A percentile compares a stretch with the other conserved stretches of the same genome.
phyloP scores from a whole-genome alignment of 2,888 invertebrate species.

The Chorisops tibialis region DNA sequence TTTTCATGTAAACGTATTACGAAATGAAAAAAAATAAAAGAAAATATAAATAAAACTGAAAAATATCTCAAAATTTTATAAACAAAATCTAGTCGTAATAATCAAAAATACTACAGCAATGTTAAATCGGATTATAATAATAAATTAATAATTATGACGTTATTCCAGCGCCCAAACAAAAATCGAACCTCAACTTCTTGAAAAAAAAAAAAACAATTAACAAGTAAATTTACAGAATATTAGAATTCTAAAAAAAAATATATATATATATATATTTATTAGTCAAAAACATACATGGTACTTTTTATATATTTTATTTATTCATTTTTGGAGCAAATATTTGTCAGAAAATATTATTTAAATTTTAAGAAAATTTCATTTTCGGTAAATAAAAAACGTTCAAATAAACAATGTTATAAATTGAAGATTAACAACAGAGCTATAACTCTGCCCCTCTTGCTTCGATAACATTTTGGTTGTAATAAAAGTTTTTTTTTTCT shows the following conservation, averaged over 20 bases:
- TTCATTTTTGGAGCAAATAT: conserved; percentile 6
- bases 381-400: conserved; percentile 32
- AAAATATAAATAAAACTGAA: conserved; percentile 27
- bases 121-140: conserved; percentile 6
- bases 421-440: conserved; percentile 32
- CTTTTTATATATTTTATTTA: conserved; percentile 30
- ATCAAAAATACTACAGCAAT: conserved; percentile 34
- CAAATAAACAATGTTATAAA: too few species aligned
- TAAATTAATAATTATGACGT: conserved; percentile 40
- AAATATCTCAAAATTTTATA: conserved; percentile 30
- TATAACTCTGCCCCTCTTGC: conserved; percentile 36
- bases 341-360: conserved; percentile 8
- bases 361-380: conserved; percentile 1
- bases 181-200: conserved; percentile 56
- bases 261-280: background rate
- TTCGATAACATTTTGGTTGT: conserved; percentile 33
- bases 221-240: conserved; percentile 28
- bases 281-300: conserved; percentile 23
- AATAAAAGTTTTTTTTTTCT: conserved; percentile 12
- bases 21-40: conserved; percentile 32
- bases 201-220: conserved; percentile 36
- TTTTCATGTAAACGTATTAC: conserved; percentile 1
- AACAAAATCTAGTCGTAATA: conserved; percentile 32
- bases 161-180: conserved; percentile 55
- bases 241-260: conserved; percentile 22